Conservation (phyloP, 2,113 vertebrate species). For the Saguinus midas region DNA sequence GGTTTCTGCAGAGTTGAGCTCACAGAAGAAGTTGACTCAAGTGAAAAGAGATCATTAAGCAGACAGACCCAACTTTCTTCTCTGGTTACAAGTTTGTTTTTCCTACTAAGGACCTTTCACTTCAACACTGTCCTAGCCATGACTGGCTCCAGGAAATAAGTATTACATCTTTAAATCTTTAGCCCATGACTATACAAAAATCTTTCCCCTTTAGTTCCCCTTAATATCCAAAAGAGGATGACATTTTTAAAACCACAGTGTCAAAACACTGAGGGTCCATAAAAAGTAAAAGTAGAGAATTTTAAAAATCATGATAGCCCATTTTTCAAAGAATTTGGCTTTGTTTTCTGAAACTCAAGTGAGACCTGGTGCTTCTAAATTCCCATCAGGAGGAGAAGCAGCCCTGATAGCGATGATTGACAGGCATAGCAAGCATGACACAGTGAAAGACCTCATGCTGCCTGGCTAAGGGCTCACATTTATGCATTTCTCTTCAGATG, state of each 20-base stretch:
- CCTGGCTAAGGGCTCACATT: background rate
- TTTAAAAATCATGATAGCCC: background rate
- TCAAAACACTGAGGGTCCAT: background rate
- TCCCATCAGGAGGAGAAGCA: background rate
- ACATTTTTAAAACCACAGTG: background rate
- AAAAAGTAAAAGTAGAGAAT: background rate
- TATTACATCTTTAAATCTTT: background rate
- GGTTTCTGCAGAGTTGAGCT: background rate
- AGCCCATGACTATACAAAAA: background rate
- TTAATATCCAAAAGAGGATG: background rate
- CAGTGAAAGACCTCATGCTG: background rate
- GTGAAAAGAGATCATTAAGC: background rate
- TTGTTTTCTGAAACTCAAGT: background rate
- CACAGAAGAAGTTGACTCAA: background rate
- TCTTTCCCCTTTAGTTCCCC: background rate
- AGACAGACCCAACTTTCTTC: background rate
- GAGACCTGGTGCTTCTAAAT: background rate
- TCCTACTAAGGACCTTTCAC: background rate
- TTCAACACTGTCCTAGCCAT: background rate
- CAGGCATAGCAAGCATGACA: background rate
- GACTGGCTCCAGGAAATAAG: background rate
- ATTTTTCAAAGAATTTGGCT: background rate
- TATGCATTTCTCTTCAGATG: background rate
- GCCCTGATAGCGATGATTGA: background rate
- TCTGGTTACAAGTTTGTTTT: background rate